These are phyloP conservation scores for Typhlichthys eigenmanni DNA, from an alignment of 2,797 vertebrate genomes.

Conservation along the genomic window DNA sequence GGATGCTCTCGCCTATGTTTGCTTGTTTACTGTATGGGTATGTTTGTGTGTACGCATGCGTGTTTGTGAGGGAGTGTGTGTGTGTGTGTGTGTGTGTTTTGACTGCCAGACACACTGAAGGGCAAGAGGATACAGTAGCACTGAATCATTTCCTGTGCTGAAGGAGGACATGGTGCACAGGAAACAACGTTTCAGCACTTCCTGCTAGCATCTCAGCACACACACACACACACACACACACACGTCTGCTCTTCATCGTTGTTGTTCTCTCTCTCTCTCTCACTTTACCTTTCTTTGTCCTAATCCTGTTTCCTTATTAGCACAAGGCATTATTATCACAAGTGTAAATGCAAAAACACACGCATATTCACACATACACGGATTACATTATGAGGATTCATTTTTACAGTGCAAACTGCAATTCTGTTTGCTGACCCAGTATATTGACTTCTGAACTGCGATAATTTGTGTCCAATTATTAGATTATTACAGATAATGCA, in stretches of 20 bases:
- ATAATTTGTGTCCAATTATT: constrained; percentile 77
- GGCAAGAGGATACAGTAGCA: constrained; percentile 47
- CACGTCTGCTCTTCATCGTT: background rate
- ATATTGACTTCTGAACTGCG: constrained; percentile 73
- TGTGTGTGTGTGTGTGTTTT: constrained; percentile 21
- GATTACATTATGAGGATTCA: constrained; percentile 61
- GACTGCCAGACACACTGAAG: constrained; percentile 42
- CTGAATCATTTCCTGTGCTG: constrained; percentile 67
- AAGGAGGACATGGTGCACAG: constrained; percentile 58
- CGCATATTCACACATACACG: constrained; percentile 17
- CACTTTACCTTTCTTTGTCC: too few relatives aligned
- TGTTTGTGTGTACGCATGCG: background rate
- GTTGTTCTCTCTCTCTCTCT: constrained; percentile 23
- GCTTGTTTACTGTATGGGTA: background rate
- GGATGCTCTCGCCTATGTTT: constrained; percentile 17
- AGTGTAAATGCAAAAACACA: background rate
- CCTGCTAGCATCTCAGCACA: constrained; percentile 45
- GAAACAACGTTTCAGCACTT: constrained; percentile 61
- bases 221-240: constrained; percentile 5
- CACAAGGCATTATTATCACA: background rate
- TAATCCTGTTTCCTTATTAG: constrained; percentile 8
- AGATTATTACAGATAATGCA: constrained; percentile 83
- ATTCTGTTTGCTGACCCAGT: constrained; percentile 59
- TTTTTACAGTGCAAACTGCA: constrained; percentile 68
- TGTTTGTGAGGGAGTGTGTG: background rate